Base-by-base conservation (phyloP, 2,113 vertebrate species). In the Coturnix japonica region DNA sequence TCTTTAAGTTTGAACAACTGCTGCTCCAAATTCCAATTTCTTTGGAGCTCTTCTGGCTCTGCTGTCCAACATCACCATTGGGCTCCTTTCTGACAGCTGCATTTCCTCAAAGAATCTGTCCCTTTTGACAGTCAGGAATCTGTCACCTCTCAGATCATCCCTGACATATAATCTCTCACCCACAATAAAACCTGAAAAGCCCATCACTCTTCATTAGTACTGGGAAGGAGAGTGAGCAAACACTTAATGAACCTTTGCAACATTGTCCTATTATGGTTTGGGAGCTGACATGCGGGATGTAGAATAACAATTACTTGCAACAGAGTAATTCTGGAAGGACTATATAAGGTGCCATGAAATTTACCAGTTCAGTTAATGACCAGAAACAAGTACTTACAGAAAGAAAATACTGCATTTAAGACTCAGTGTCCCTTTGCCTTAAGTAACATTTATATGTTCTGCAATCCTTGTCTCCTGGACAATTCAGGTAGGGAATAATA, bases 181-280 rank as follows among this genome's bases (percentile, higher is more conserved):
- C 13, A 23, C 30, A 35, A 31, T 33, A 67, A 92, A 86, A 18
- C 6, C 49, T 66, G 37, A 41, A 83, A 91, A 90, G 43, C 56
- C 37, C 51, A 71, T 90, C 80, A 43, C 60, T 94, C 73, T 83
- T 88, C 83, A 39, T 93, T 74, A 81, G n/a, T 43, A 66, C 7
- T 69, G 73, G 25, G 80, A 90, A 72, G 65, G 39, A 83, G 60
- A 60, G 83, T 81, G 19, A 71, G 13, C 60, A 60, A 90, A 46
- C 47, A 17, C 1, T 4, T 64, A 88, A 75, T 51, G 11, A 75
- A 84, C 28, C 23, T 84, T 46, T 67, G 51, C 2, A 4, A 74
- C 26, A 2, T 21, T 78, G 51, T 78, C 69, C 70, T 83, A 35
- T 0, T 5, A 23, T 63, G 64, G 33, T 22, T 35, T 43, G 33